These are phyloP conservation scores for Rhinogobius similis DNA, from an alignment of 2,113 vertebrate species.

Conservation along the genomic window DNA sequence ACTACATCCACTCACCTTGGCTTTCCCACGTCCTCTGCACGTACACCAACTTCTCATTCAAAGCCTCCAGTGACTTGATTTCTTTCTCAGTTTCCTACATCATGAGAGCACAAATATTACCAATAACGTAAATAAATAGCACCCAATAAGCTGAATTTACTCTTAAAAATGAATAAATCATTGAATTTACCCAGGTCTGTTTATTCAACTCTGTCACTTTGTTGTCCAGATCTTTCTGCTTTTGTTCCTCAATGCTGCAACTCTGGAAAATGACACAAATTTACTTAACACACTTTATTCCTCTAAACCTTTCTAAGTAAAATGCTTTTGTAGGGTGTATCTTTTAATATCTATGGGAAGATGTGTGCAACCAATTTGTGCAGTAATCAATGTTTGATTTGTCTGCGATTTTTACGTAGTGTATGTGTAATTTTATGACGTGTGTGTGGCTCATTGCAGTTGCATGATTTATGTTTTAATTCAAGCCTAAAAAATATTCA, in stretches of 20 bases:
- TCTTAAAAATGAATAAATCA: no score
- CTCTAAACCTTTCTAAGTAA: no score
- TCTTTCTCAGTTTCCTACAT: constrained; percentile 83
- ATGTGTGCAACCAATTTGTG: no score
- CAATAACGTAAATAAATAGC: background rate
- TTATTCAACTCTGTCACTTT: constrained; percentile 81
- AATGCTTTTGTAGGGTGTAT: no score
- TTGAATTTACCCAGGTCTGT: constrained; percentile 78
- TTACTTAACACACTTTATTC: no score
- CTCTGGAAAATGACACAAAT: background rate
- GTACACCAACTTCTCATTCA: constrained; percentile 87
- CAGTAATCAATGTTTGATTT: no score
- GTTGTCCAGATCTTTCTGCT: constrained; percentile 77
- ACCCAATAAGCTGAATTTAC: background rate
- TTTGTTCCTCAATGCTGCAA: constrained; percentile 73
- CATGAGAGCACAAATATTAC: constrained; percentile 11
- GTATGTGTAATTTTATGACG: no score
- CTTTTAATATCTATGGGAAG: no score
- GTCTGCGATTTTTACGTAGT: no score
- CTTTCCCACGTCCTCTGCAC: constrained; percentile 83
- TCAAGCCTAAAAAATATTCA: no score
- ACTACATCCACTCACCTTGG: constrained; percentile 77
- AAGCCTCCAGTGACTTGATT: constrained; percentile 84
- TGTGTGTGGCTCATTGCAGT: no score
- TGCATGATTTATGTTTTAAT: no score